Conservation (phyloP, 2,113 vertebrate genomes). For the Amphiprion ocellaris region DNA sequence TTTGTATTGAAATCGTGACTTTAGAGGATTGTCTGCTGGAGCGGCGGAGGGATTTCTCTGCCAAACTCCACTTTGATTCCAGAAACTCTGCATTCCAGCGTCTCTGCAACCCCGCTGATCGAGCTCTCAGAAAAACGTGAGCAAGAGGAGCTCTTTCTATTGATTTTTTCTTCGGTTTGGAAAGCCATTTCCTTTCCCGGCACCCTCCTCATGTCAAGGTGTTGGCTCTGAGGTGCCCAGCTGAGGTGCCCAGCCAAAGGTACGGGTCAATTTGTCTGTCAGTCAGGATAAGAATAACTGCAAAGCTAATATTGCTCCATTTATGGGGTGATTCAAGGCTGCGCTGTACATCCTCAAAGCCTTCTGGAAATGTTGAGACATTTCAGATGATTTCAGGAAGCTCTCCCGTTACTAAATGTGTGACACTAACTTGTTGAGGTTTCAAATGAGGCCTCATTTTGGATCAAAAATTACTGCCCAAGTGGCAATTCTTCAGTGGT, state of each 20-base stretch:
- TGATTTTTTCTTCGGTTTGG: conserved; percentile 48
- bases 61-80: conserved; percentile 59
- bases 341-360: conserved; percentile 6
- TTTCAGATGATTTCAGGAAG: conserved; percentile 68
- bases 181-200: conserved; percentile 54
- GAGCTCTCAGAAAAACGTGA: conserved; percentile 42
- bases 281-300: conserved; percentile 46
- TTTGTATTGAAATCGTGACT: conserved; percentile 58
- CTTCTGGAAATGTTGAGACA: conserved; percentile 51
- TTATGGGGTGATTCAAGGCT: conserved; percentile 39
- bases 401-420: conserved; percentile 48
- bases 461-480: conserved; percentile 32
- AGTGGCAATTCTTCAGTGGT: conserved; percentile 26
- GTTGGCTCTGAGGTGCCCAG: conserved; percentile 42
- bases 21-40: conserved; percentile 67
- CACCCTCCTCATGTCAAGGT: conserved; percentile 60
- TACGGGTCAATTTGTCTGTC: conserved; percentile 58
- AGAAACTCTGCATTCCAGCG: conserved; percentile 69
- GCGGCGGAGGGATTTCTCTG: conserved; percentile 24
- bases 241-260: conserved; percentile 34
- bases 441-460: conserved; percentile 53
- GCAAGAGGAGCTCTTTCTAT: conserved; percentile 42
- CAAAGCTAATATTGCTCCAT: conserved; percentile 43
- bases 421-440: conserved; percentile 57
- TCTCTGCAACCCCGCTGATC: conserved; percentile 50